These are phyloP conservation scores for Eupsilia transversa DNA, from an alignment of 2,888 invertebrate species.

Conservation along the genomic window DNA sequence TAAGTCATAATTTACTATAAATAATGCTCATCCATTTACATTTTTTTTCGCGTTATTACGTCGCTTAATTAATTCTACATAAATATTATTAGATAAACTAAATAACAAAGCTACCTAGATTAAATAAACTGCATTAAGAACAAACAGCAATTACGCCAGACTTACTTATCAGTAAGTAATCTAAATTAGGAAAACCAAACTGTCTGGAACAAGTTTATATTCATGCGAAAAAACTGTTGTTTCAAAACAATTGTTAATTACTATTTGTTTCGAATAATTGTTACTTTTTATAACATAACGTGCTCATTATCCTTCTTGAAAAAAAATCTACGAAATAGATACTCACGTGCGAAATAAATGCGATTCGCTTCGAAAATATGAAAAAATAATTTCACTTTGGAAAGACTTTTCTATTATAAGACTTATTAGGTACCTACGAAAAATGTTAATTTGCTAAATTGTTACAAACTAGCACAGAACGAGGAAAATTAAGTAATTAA, in stretches of 20 bases:
- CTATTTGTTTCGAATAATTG: slow-evolving; percentile 24
- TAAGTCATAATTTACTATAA: neutral
- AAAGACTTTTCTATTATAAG: slow-evolving; percentile 13
- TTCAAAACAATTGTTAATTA: slow-evolving; percentile 41
- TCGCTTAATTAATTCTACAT: neutral
- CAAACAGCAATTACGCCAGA: slow-evolving; percentile 38
- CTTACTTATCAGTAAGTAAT: slow-evolving; percentile 37
- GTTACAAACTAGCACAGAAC: slow-evolving; percentile 56
- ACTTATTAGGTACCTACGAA: slow-evolving; percentile 8
- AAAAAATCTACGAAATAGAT: slow-evolving; percentile 29
- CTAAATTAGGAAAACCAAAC: slow-evolving; percentile 38
- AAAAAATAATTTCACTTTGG: slow-evolving; percentile 31
- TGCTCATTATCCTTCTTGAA: slow-evolving; percentile 1
- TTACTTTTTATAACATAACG: slow-evolving; percentile 1
- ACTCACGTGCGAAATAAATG: slow-evolving; percentile 52
- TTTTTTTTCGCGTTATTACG: neutral
- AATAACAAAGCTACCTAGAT: slow-evolving; percentile 14
- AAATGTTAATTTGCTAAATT: slow-evolving; percentile 38
- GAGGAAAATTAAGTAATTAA: slow-evolving; percentile 70
- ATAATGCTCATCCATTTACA: neutral
- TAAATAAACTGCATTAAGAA: slow-evolving; percentile 11
- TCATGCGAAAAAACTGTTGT: slow-evolving; percentile 36
- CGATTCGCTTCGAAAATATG: slow-evolving; percentile 6
- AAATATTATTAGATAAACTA: neutral
- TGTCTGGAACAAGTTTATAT: slow-evolving; percentile 30